Conservation (phyloP, 2,797 vertebrate species). For the Kryptolebias ocellatus region DNA sequence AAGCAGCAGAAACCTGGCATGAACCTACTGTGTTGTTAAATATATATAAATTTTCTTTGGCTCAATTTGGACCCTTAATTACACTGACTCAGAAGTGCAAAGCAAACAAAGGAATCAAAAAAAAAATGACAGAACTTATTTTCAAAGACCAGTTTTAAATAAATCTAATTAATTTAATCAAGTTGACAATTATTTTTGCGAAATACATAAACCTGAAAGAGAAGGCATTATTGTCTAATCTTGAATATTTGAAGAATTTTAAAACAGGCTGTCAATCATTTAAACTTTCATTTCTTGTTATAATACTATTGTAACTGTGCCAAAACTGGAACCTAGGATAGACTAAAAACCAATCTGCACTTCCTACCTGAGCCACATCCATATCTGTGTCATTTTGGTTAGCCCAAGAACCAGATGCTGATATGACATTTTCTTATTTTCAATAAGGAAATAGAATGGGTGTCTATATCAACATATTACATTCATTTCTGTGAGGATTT, state of each 20-base stretch:
- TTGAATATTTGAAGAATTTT: background rate
- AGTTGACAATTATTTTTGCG: background rate
- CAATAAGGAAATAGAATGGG: slow-evolving; percentile 5
- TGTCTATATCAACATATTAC: slow-evolving; percentile 6
- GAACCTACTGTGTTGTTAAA: too few relatives aligned
- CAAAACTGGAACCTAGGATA: too few relatives aligned
- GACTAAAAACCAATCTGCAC: slow-evolving; percentile 24
- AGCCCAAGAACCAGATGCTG: background rate
- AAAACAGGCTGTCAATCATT: background rate
- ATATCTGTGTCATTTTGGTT: slow-evolving; percentile 14
- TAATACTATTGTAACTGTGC: too few relatives aligned
- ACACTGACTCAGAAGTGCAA: too few relatives aligned
- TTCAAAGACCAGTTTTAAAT: background rate
- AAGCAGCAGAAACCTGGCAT: too few relatives aligned
- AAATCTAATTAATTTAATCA: background rate
- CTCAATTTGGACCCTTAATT: too few relatives aligned
- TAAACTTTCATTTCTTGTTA: background rate
- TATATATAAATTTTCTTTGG: too few relatives aligned
- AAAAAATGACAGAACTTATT: too few relatives aligned
- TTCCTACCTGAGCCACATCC: slow-evolving; percentile 40
- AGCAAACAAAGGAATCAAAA: too few relatives aligned
- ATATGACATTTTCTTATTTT: background rate
- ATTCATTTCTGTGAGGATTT: slow-evolving; percentile 16
- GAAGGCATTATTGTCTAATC: background rate
- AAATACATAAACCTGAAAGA: background rate